phyloP scores from a whole-genome alignment of 2,888 invertebrate genomes.

The Aporophyla nigra region DNA sequence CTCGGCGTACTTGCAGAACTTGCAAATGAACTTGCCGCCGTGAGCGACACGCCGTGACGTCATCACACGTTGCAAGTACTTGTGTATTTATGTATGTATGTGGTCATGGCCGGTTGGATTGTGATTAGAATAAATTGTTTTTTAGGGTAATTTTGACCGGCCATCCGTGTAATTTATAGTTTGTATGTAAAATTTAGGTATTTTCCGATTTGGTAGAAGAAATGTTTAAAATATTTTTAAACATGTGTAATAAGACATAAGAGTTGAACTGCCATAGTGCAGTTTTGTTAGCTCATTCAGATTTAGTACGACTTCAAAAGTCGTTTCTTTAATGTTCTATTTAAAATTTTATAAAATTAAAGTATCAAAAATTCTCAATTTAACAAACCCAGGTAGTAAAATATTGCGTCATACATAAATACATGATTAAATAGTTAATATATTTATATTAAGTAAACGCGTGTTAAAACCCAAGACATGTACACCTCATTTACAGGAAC shows the following conservation, averaged over 20 bases:
- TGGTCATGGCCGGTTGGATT: conserved; percentile 32
- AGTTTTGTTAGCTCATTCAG: not conserved
- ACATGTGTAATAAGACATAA: not conserved
- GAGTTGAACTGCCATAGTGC: not conserved
- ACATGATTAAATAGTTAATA: conserved; percentile 39
- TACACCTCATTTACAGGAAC: conserved; percentile 44
- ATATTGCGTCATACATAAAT: conserved; percentile 54
- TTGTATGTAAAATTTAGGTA: not conserved
- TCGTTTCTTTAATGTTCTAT: not conserved
- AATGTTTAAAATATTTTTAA: conserved; percentile 5
- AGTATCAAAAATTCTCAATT: not conserved
- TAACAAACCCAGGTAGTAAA: not conserved
- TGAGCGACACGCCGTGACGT: conserved; percentile 73
- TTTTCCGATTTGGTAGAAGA: conserved; percentile 11
- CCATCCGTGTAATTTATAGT: conserved; percentile 1
- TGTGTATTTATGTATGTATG: conserved; percentile 59
- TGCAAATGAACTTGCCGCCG: conserved; percentile 88
- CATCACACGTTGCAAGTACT: conserved; percentile 18
- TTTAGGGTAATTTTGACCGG: conserved; percentile 40
- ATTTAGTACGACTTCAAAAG: not conserved
- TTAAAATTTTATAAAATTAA: not conserved
- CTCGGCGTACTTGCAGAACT: conserved; percentile 92
- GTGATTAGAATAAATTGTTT: conserved; percentile 41
- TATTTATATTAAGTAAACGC: conserved; percentile 12
- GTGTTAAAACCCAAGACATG: conserved; percentile 36